phyloP scores from a whole-genome alignment of 2,888 invertebrate species.

The Ichneumoninae sp. region DNA sequence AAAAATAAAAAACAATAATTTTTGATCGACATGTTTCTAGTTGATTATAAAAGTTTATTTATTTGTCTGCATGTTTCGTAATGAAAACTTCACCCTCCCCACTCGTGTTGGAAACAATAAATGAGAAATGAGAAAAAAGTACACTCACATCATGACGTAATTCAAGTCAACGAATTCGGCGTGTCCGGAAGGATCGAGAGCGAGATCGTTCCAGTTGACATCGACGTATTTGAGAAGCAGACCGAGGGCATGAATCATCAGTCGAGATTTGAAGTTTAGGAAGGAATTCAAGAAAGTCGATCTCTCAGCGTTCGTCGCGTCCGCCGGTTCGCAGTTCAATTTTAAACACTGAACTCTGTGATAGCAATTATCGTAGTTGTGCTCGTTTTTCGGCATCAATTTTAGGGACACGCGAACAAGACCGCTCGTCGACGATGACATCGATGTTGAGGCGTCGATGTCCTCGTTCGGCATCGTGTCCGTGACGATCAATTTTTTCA shows the following conservation, averaged over 20 bases:
- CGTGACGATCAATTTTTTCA: conserved; percentile 84
- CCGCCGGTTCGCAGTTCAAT: conserved; percentile 86
- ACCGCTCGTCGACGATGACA: conserved; percentile 72
- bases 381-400: conserved; percentile 87
- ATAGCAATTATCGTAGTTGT: conserved; percentile 87
- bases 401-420: conserved; percentile 85
- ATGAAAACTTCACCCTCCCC: background rate
- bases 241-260: conserved; percentile 90
- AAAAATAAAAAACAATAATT: conserved; percentile 60
- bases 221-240: conserved; percentile 90
- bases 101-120: background rate
- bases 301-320: conserved; percentile 86
- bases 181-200: conserved; percentile 85
- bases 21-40: too few relatives aligned
- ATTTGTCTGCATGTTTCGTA: background rate
- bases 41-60: too few relatives aligned
- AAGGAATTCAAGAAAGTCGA: conserved; percentile 87
- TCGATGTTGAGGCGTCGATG: conserved; percentile 71
- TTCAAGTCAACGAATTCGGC: conserved; percentile 86
- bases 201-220: conserved; percentile 87
- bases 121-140: conserved; percentile 14
- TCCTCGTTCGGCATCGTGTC: conserved; percentile 68
- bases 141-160: conserved; percentile 87
- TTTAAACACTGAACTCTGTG: conserved; percentile 86
- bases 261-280: conserved; percentile 87